Conservation (phyloP, 2,113 vertebrate species). For the Mastomys natalensis region DNA sequence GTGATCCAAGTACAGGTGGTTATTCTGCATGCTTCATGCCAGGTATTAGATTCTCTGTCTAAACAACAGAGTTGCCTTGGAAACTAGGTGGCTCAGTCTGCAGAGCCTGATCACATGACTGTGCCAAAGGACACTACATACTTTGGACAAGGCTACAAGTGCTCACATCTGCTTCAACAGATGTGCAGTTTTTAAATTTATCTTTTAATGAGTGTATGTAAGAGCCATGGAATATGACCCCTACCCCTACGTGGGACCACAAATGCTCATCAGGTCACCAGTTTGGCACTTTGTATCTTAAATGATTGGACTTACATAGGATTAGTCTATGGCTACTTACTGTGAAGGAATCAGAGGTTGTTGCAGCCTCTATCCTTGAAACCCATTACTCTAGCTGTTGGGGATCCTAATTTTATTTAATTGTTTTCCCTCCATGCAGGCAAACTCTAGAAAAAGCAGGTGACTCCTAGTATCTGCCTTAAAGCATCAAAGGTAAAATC, state of each 20-base stretch:
- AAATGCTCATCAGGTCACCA: neutral
- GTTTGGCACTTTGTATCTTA: neutral
- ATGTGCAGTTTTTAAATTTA: neutral
- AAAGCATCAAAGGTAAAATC: neutral
- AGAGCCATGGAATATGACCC: neutral
- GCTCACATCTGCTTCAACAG: neutral
- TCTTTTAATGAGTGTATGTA: neutral
- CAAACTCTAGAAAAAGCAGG: neutral
- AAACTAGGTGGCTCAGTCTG: neutral
- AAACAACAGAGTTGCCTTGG: neutral
- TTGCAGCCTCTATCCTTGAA: neutral
- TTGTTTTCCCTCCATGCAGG: neutral
- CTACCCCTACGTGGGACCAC: neutral
- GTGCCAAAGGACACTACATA: neutral
- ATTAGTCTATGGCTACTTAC: neutral
- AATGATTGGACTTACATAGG: neutral
- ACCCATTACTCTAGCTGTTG: neutral
- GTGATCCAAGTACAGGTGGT: neutral
- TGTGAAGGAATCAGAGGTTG: neutral
- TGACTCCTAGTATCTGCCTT: neutral
- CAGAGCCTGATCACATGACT: neutral
- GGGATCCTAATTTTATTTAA: neutral
- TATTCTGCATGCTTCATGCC: neutral
- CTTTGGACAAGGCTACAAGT: constrained; percentile 19
- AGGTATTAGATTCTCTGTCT: neutral